Base-by-base conservation (phyloP, 2,113 vertebrate genomes). In the Electrona antarctica region DNA sequence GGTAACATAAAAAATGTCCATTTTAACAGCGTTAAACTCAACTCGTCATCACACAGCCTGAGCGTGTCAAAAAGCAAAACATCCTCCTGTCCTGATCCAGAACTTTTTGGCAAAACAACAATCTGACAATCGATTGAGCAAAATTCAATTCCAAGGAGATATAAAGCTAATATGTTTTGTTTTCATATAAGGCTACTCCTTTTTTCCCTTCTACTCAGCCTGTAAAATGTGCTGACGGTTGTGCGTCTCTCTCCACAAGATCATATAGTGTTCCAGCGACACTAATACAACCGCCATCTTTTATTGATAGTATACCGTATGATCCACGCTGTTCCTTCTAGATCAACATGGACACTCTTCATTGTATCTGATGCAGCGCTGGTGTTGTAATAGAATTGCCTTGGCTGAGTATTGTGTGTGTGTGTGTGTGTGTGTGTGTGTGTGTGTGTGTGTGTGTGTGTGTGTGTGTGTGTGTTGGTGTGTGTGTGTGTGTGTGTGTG, bases 231-330 rank as follows among this genome's bases (percentile, higher is more conserved):
- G 78, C 87, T 41, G 21, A 67, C 54, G 82, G 76, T 21, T 66
- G 64, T 48, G 74, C 78, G 33, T 41, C 33, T 6, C 33, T 41
- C 80, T 76, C 66, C 69, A 79, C 80, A 69, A 78, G 74, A 85
- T 82, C 87, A 87, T 85, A 84, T 80, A 1, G 33, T 41, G 33
- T 86, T 85, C 81, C 83, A 88, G 87, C 87, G 80, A 82, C 82
- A 75, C 80, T 87, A 87, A 88, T 81, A 88, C 83, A 76, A 86
- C 78, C 79, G 74, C 74, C 72, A 83, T 87, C 64, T 85, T 87
- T 88, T 88, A 88, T 88, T 88, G 81, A 87, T 87, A 74, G 74
- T 71, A 72, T 81, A 85, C 81, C 85, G 86, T 86, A 86, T 76
- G 33, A 41, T 41, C 1, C 33, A 83, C 77, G 78, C 76, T 79